Percentiles rank a stretch among this genome's conserved stretches.
Evolutionary conservation across 2,797 vertebrate genomes (phyloP).

Genomic region (Hylomyscus alleni): DNA sequence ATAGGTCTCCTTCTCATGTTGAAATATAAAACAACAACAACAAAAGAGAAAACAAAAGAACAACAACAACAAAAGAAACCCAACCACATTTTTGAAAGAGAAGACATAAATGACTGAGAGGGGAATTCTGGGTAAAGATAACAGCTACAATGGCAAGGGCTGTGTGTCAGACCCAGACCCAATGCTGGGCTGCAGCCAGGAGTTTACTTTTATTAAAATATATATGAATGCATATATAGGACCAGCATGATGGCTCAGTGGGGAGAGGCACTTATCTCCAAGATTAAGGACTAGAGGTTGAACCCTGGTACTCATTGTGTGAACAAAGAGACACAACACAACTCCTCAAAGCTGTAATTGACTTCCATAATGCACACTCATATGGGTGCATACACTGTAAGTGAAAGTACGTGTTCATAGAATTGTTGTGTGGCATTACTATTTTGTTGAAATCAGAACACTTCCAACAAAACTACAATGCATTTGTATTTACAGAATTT

Average conservation of each 20-base stretch:
- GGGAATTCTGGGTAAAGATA: too few species aligned
- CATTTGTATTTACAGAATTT: background rate
- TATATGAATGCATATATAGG: background rate
- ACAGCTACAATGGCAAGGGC: background rate
- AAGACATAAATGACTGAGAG: background rate
- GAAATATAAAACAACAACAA: background rate
- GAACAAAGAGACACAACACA: background rate
- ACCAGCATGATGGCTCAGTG: background rate
- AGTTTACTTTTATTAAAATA: background rate
- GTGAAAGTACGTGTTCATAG: background rate
- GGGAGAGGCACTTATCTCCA: background rate
- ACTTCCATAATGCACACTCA: background rate
- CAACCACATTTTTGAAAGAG: background rate
- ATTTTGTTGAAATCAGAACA: background rate
- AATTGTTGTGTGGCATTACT: background rate
- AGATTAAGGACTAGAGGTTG: background rate
- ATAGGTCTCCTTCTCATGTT: background rate
- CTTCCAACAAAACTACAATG: background rate
- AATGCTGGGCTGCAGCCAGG: background rate
- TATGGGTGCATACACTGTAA: rapidly evolving
- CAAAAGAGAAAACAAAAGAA: background rate
- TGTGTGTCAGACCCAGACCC: background rate
- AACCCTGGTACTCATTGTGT: background rate
- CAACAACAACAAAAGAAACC: background rate
- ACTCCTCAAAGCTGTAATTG: background rate